phyloP scores from a whole-genome alignment of 1,140 invertebrate species.

The Sarcophaga peregrina region DNA sequence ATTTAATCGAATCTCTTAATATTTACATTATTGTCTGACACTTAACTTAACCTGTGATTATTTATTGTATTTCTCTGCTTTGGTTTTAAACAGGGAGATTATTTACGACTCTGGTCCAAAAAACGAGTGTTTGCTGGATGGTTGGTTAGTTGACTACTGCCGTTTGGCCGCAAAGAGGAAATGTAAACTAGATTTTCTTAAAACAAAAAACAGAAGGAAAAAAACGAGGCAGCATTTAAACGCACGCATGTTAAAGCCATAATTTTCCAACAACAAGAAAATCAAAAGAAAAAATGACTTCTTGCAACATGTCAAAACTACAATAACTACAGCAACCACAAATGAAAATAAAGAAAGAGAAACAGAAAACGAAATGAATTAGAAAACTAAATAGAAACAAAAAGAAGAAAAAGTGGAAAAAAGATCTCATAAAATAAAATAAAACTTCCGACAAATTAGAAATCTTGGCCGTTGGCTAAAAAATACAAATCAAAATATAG shows the following conservation, averaged over 20 bases:
- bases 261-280: neutral
- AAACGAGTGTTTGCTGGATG: neutral
- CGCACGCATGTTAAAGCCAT: slow-evolving; percentile 16
- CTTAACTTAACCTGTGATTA: slow-evolving; percentile 9
- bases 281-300: neutral
- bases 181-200: neutral
- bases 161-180: neutral
- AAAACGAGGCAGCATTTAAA: neutral
- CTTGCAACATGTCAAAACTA: slow-evolving; percentile 16
- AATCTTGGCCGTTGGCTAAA: slow-evolving; percentile 8
- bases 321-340: neutral
- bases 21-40: neutral
- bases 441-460: slow-evolving; percentile 38
- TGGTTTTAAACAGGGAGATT: neutral
- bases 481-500: slow-evolving; percentile 5
- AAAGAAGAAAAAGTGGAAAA: neutral
- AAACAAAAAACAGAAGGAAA: neutral
- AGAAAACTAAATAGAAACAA: neutral
- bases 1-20: neutral
- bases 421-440: slow-evolving; percentile 27
- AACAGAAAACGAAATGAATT: neutral
- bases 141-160: neutral
- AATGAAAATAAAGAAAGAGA: neutral
- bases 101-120: neutral
- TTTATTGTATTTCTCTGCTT: neutral